phyloP scores from a whole-genome alignment of 2,113 vertebrate genomes.

The Lophura nycthemera region DNA sequence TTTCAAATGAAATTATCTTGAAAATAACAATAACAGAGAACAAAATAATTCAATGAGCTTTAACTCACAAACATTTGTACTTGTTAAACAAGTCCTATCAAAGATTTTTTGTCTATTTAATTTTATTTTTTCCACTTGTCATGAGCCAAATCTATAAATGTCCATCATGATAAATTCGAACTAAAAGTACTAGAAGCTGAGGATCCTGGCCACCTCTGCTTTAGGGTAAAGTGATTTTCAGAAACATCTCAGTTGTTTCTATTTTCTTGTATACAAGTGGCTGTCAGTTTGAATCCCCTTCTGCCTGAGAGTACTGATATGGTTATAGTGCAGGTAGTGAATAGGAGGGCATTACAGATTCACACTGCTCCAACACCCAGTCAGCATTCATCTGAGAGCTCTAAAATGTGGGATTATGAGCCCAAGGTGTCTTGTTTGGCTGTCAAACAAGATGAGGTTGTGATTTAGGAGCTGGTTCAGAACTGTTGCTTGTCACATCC shows the following conservation, averaged over 20 bases:
- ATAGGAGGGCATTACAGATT: background rate
- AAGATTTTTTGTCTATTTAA: background rate
- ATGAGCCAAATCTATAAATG: accelerated
- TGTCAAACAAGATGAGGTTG: background rate
- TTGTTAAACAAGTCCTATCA: background rate
- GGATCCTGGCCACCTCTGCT: background rate
- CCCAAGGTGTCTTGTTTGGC: background rate
- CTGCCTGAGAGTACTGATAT: background rate
- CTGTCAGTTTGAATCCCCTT: background rate
- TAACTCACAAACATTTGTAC: background rate
- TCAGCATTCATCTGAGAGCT: background rate
- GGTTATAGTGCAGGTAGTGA: background rate
- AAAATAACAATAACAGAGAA: background rate
- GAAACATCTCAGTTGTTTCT: background rate
- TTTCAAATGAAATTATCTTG: background rate
- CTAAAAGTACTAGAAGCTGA: background rate
- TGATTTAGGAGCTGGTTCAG: slow-evolving; percentile 20
- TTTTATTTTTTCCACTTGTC: background rate
- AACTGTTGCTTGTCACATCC: background rate
- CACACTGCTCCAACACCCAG: background rate
- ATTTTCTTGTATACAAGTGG: background rate
- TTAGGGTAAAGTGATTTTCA: background rate
- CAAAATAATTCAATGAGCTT: background rate
- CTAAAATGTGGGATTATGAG: background rate
- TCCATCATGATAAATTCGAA: background rate